A percentile compares a stretch with the other conserved stretches of the same genome.
Conservation (phyloP, 2,888 invertebrate genomes). For the Griposia aprilina region DNA sequence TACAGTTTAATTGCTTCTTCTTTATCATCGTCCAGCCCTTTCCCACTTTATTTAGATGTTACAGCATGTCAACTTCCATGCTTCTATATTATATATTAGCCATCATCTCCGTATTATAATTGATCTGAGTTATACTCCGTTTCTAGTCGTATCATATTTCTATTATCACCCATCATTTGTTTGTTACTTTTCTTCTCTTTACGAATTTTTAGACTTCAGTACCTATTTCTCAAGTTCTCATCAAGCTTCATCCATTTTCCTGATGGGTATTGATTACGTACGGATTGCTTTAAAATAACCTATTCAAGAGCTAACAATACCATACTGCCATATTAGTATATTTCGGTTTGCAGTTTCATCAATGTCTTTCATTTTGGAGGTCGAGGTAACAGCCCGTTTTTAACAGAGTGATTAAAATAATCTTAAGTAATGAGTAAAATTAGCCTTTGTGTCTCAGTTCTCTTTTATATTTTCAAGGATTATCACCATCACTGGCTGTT, state of each 20-base stretch:
- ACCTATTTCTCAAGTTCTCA: not conserved
- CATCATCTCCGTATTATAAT: not conserved
- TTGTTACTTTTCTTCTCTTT: not conserved
- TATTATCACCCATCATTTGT: not conserved
- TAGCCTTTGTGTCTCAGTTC: constrained; percentile 18
- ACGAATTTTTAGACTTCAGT: not conserved
- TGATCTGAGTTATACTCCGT: not conserved
- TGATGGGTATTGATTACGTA: not conserved
- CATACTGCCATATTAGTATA: constrained; percentile 4
- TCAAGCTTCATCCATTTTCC: constrained; percentile 1
- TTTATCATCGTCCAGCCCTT: not conserved
- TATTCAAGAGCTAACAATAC: not conserved
- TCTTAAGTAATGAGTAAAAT: constrained; percentile 16
- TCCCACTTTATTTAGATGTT: not conserved
- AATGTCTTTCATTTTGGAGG: constrained; percentile 13
- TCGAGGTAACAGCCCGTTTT: constrained; percentile 7
- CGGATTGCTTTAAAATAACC: not conserved
- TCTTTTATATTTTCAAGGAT: constrained; percentile 51
- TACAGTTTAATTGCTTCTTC: not conserved
- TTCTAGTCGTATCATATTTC: not conserved
- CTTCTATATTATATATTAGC: not conserved
- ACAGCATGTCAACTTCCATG: not conserved
- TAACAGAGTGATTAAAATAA: constrained; percentile 16
- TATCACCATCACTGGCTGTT: constrained; percentile 30
- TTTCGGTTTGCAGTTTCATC: not conserved